Percentiles rank a stretch among this genome's conserved stretches.
Conservation (phyloP, 2,797 vertebrate genomes). For the Sebastes matsubarae region DNA sequence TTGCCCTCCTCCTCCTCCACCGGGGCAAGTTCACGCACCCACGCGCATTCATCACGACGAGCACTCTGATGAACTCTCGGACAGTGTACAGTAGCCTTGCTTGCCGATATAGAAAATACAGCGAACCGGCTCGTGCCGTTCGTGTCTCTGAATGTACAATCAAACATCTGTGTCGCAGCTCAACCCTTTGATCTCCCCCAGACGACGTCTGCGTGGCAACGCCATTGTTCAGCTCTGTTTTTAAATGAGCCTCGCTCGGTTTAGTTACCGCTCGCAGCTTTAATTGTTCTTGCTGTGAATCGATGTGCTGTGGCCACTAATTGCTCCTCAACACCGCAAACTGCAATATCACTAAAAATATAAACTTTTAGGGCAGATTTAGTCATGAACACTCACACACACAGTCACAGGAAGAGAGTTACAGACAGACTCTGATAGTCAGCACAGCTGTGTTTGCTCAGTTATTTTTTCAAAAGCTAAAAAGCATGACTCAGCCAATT, state of each 20-base stretch:
- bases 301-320: conserved; percentile 15
- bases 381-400: not conserved
- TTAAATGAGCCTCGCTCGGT: conserved; percentile 14
- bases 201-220: conserved; percentile 5
- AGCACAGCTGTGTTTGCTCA: not conserved
- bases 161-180: conserved; percentile 7
- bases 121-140: not conserved
- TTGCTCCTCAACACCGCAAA: conserved; percentile 18
- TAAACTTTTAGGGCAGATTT: not conserved
- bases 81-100: not conserved
- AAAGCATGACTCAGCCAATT: not conserved
- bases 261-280: conserved; percentile 9
- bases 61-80: conserved; percentile 28
- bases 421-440: not conserved
- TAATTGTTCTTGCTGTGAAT: conserved; percentile 16
- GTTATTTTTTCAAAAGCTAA: not conserved
- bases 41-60: conserved; percentile 43
- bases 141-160: not conserved
- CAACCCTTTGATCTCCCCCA: conserved; percentile 35
- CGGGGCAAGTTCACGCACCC: conserved; percentile 41
- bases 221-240: conserved; percentile 18
- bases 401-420: not conserved
- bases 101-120: not conserved
- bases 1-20: conserved; percentile 17
- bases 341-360: conserved; percentile 17